These are phyloP conservation scores for Phataginus tricuspis DNA, from an alignment of 2,797 vertebrate genomes.

Conservation along the genomic window DNA sequence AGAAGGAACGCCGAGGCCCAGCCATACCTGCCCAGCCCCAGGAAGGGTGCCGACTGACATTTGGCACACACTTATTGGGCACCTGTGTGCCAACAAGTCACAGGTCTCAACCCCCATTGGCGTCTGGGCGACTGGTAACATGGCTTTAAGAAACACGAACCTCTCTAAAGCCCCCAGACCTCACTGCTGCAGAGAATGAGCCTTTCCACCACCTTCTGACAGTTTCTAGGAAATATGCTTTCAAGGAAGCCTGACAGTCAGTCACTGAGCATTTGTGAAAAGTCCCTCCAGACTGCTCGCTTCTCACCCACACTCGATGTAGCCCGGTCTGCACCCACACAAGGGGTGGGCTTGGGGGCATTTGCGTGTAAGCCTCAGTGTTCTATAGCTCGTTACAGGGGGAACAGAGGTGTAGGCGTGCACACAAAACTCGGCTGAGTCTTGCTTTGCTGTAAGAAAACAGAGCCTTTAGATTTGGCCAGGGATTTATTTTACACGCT, in stretches of 20 bases:
- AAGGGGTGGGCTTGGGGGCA: accelerated
- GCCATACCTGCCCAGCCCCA: accelerated
- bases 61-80: accelerated
- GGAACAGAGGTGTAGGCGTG: neutral
- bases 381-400: neutral
- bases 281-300: neutral
- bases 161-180: neutral
- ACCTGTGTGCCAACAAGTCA: neutral
- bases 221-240: neutral
- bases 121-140: neutral
- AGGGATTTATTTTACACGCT: neutral
- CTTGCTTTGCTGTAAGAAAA: no score
- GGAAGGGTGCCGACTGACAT: accelerated
- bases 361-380: accelerated
- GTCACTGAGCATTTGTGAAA: no score
- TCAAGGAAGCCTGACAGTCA: neutral
- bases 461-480: accelerated
- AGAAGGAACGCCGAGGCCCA: neutral
- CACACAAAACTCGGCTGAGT: no score
- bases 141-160: neutral
- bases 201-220: neutral
- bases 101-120: no score
- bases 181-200: accelerated
- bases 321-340: accelerated
- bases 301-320: accelerated